Percentiles rank a stretch among this genome's conserved stretches.
These are phyloP conservation scores for Myrmophylax atrothorax DNA, from an alignment of 2,113 vertebrate species.

Conservation along the genomic window DNA sequence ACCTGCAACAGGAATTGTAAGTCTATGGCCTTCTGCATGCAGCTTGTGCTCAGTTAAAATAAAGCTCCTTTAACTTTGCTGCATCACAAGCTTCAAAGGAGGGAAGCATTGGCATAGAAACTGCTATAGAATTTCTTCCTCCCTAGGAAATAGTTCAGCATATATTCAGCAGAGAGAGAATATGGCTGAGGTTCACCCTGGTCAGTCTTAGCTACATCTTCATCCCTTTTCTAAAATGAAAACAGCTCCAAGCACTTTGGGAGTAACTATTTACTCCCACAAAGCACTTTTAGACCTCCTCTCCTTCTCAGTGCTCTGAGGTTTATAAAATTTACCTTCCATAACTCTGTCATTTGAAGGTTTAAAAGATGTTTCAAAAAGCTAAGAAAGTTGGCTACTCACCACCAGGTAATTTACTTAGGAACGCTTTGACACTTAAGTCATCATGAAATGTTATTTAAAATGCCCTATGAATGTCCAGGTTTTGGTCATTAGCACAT, in stretches of 20 bases:
- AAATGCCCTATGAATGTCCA: background rate
- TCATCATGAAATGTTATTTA: background rate
- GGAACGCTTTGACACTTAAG: background rate
- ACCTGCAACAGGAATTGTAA: background rate
- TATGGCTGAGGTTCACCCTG: background rate
- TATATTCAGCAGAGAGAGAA: background rate
- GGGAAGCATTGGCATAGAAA: background rate
- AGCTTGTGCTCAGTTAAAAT: background rate
- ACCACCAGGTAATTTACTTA: background rate
- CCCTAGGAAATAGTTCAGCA: background rate
- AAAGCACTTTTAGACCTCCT: fast-evolving
- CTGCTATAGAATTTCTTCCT: background rate
- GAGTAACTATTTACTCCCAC: background rate
- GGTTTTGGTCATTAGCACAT: background rate
- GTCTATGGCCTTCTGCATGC: background rate
- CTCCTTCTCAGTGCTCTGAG: background rate
- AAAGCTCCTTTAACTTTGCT: background rate
- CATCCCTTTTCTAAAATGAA: background rate
- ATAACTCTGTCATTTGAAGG: background rate
- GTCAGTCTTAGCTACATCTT: background rate
- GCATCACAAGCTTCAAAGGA: background rate
- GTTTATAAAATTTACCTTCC: background rate
- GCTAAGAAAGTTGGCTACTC: background rate
- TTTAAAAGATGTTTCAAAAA: background rate
- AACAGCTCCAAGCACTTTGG: background rate